phyloP scores from a whole-genome alignment of 35 echinoderm and acorn worm genomes.

The Hemicentrotus pulcherrimus region DNA sequence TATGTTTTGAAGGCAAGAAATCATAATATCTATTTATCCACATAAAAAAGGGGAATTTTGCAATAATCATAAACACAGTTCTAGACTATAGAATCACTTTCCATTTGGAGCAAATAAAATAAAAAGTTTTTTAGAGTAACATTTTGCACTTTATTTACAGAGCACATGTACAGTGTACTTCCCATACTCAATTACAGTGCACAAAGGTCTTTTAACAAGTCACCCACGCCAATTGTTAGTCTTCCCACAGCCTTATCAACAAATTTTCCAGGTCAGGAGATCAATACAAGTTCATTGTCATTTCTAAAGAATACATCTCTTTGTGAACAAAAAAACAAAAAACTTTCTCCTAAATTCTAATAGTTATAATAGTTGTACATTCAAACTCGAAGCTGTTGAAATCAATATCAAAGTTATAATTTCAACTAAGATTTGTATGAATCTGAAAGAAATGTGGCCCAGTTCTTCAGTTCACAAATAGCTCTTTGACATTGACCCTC shows the following conservation, averaged over 20 bases:
- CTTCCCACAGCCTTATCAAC: not conserved
- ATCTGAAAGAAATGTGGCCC: not conserved
- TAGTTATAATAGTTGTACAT: too few relatives aligned
- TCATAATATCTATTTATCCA: too few relatives aligned
- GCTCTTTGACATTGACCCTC: slow-evolving; percentile 38
- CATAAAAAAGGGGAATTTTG: too few relatives aligned
- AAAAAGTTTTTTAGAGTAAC: not conserved
- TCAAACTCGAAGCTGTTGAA: too few relatives aligned
- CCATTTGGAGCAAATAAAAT: not conserved
- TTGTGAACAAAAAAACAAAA: too few relatives aligned
- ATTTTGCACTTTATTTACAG: not conserved
- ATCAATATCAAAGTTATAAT: not conserved
- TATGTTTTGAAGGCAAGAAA: too few relatives aligned
- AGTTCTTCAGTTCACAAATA: slow-evolving; percentile 29
- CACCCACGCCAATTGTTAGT: not conserved
- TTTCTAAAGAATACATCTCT: not conserved
- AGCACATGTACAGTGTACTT: too few relatives aligned
- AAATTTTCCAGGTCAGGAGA: not conserved
- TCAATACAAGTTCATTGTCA: not conserved
- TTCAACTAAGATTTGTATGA: not conserved
- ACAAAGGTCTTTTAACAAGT: not conserved
- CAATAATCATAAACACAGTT: too few relatives aligned
- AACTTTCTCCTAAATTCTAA: too few relatives aligned
- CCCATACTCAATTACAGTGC: not conserved
- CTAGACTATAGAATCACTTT: not conserved